These are phyloP conservation scores for Callithrix jacchus DNA, from an alignment of 2,113 vertebrate genomes.

Conservation along the genomic window DNA sequence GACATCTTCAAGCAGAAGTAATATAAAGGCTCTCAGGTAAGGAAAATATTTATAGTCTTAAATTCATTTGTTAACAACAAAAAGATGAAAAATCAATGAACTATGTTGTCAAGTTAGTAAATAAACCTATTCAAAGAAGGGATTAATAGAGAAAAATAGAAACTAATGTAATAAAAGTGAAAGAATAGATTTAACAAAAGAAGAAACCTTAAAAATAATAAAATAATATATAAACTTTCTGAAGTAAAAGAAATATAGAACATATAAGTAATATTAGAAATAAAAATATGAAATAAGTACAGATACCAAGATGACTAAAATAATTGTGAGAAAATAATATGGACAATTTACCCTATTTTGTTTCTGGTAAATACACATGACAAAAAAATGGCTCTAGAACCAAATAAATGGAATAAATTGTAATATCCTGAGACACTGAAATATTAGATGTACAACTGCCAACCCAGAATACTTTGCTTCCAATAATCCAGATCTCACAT, in stretches of 20 bases:
- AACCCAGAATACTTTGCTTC: background rate
- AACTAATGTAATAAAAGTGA: background rate
- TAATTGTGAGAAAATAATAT: background rate
- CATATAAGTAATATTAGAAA: background rate
- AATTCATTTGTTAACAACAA: background rate
- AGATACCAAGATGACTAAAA: background rate
- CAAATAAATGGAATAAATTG: background rate
- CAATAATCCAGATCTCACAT: background rate
- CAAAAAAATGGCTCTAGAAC: background rate
- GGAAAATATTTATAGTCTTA: background rate
- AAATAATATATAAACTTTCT: background rate
- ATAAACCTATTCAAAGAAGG: background rate
- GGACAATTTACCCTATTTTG: background rate
- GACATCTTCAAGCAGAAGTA: background rate
- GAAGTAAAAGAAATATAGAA: background rate
- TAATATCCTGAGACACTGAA: background rate
- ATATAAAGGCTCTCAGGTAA: rapidly evolving
- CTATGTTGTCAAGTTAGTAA: background rate
- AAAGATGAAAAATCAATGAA: background rate
- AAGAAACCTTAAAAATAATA: background rate
- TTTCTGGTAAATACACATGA: background rate
- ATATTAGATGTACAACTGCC: background rate
- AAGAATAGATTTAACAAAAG: background rate
- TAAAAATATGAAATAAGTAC: background rate
- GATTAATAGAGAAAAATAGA: background rate